A percentile compares a stretch with the other conserved stretches of the same genome.
Evolutionary conservation across 2,888 invertebrate genomes (phyloP).

Genomic region (Vanessa cardui): DNA sequence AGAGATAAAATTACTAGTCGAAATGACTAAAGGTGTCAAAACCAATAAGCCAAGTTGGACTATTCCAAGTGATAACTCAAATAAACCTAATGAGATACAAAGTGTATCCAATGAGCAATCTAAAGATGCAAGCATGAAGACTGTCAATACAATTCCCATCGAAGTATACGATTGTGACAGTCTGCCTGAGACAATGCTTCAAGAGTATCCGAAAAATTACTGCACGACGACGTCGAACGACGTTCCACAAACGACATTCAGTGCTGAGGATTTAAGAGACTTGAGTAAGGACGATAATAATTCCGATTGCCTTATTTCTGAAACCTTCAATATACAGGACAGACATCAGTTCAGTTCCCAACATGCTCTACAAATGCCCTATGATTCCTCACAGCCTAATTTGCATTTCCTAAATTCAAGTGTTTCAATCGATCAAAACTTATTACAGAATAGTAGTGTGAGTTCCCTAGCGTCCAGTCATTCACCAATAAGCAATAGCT

Average conservation of each 20-base stretch:
- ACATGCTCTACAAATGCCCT: conserved; percentile 59
- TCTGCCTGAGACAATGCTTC: conserved; percentile 63
- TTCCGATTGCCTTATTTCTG: conserved; percentile 70
- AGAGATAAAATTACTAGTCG: conserved; percentile 63
- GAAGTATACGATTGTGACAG: conserved; percentile 76
- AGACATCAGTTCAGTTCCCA: conserved; percentile 63
- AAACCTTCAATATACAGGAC: conserved; percentile 63
- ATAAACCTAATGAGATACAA: conserved; percentile 50
- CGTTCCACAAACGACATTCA: conserved; percentile 54
- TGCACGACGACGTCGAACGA: conserved; percentile 54
- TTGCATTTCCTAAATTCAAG: conserved; percentile 67
- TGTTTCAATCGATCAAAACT: conserved; percentile 63
- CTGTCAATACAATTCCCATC: conserved; percentile 67
- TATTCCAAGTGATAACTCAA: conserved; percentile 63
- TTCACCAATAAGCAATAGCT: conserved; percentile 57
- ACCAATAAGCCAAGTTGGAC: conserved; percentile 70
- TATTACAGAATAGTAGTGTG: conserved; percentile 61
- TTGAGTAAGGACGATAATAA: conserved; percentile 71
- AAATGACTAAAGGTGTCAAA: conserved; percentile 62
- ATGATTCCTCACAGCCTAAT: conserved; percentile 59
- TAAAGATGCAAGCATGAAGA: conserved; percentile 53
- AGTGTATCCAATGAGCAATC: conserved; percentile 48
- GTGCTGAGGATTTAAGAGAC: conserved; percentile 60
- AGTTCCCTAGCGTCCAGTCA: conserved; percentile 62
- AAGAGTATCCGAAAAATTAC: conserved; percentile 65